phyloP scores from a whole-genome alignment of 2,113 vertebrate genomes.

The human region GRCh38 chr9:32335001-32335500 shows the following conservation, averaged over 20 bases:
- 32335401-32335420: constrained; percentile 59
- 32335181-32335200: neutral
- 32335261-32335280: neutral
- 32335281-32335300: neutral
- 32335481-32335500: neutral
- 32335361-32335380: constrained; percentile 17
- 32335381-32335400: constrained; percentile 25
- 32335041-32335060: neutral
- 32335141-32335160: neutral
- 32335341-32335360: neutral
- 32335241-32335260: neutral
- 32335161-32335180: neutral
- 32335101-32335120: neutral
- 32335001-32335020: neutral
- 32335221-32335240: neutral
- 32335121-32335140: neutral
- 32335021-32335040: neutral
- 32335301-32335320: neutral
- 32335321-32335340: constrained; percentile 27
- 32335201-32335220: neutral
- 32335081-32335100: neutral
- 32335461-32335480: constrained; percentile 33
- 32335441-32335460: neutral
- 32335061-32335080: neutral
- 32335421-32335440: constrained; percentile 26